Evolutionary conservation across 2,888 invertebrate genomes (phyloP).

Genomic region (Drymonia ruficornis): DNA sequence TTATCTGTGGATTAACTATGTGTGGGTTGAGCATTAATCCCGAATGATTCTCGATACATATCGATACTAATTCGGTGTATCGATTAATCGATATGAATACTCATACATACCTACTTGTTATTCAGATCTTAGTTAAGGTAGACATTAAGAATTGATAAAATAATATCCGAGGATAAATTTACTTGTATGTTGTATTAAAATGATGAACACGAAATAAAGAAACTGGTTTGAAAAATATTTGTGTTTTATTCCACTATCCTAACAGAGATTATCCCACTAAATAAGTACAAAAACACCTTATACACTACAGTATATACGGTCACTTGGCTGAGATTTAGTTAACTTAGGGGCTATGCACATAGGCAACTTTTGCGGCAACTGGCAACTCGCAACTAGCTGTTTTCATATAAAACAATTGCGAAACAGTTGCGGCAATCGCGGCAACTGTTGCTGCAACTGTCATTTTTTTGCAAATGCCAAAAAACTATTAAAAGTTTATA

Average conservation of each 20-base stretch:
- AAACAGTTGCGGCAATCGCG: too few species aligned
- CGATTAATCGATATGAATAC: slow-evolving; percentile 46
- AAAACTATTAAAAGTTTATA: too few species aligned
- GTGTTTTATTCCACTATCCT: slow-evolving; percentile 60
- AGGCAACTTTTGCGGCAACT: too few species aligned
- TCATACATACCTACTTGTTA: slow-evolving; percentile 75
- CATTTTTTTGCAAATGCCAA: too few species aligned
- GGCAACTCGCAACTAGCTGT: too few species aligned
- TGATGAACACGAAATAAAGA: slow-evolving; percentile 84
- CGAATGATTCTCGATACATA: slow-evolving; percentile 36
- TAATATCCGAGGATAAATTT: slow-evolving; percentile 85
- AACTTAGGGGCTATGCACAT: too few species aligned
- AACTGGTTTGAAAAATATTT: slow-evolving; percentile 78
- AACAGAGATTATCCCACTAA: not conserved
- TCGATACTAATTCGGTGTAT: slow-evolving; percentile 42
- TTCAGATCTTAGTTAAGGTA: slow-evolving; percentile 81
- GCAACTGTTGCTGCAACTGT: too few species aligned
- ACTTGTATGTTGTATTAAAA: slow-evolving; percentile 86
- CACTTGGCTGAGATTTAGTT: too few species aligned
- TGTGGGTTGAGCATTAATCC: slow-evolving; percentile 40
- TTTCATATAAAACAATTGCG: too few species aligned
- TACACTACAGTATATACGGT: too few species aligned
- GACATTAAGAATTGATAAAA: slow-evolving; percentile 81
- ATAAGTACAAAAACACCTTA: not conserved
- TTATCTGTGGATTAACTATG: slow-evolving; percentile 40